Percentiles rank a stretch among this genome's conserved stretches.
Evolutionary conservation across 2,113 vertebrate species (phyloP).

Genomic region (Oriolus oriolus): DNA sequence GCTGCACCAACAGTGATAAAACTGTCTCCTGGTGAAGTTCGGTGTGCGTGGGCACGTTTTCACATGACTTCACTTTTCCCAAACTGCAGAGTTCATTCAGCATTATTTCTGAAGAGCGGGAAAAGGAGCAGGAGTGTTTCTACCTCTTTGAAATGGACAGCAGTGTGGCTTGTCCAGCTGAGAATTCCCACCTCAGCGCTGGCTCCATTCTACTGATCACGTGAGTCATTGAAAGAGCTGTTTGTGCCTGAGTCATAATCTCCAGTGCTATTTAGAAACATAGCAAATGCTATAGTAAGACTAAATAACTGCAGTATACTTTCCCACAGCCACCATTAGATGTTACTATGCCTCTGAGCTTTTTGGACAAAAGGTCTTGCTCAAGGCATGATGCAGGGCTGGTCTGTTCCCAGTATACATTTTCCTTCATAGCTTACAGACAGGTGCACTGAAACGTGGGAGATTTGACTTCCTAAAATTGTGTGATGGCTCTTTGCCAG

Average conservation of each 20-base stretch:
- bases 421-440: background rate
- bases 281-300: background rate
- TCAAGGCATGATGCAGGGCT: background rate
- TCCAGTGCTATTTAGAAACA: background rate
- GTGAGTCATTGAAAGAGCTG: constrained; percentile 72
- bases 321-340: background rate
- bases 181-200: constrained; percentile 79
- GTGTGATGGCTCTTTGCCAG: background rate
- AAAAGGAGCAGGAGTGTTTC: constrained; percentile 79
- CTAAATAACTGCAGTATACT: background rate
- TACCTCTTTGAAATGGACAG: constrained; percentile 94
- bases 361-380: background rate
- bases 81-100: constrained; percentile 74
- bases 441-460: background rate
- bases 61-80: background rate
- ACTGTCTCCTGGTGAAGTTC: background rate
- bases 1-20: background rate
- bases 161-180: constrained; percentile 79
- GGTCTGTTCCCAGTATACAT: background rate
- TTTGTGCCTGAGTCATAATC: background rate
- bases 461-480: background rate
- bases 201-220: constrained; percentile 90
- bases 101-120: constrained; percentile 79
- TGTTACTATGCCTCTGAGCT: background rate
- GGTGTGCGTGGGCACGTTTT: background rate